A percentile compares a stretch with the other conserved stretches of the same genome.
Conservation (phyloP, 2,888 invertebrate species). For the Laothoe populi region DNA sequence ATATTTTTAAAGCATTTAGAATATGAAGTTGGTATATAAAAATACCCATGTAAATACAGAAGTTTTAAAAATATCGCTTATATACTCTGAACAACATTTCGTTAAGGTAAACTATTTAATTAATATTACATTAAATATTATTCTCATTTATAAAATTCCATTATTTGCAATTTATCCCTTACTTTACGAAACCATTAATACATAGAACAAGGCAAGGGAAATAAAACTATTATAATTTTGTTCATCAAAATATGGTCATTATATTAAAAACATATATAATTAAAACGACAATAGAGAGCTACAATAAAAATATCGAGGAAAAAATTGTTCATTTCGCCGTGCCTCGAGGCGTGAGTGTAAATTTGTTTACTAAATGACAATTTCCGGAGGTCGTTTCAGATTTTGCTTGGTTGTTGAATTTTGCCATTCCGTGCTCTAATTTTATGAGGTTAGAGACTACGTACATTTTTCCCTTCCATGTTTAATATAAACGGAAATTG, state of each 20-base stretch:
- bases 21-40: no score
- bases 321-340: constrained; percentile 14
- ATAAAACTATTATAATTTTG: no score
- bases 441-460: constrained; percentile 6
- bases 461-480: background rate
- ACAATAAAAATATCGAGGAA: constrained; percentile 5
- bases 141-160: no score
- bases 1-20: no score
- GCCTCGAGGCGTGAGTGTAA: constrained; percentile 17
- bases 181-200: no score
- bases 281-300: background rate
- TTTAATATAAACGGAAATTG: constrained; percentile 13
- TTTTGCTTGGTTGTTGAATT: constrained; percentile 22
- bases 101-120: no score
- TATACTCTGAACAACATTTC: no score
- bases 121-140: no score
- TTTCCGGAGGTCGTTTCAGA: constrained; percentile 21
- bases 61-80: no score
- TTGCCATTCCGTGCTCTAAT: constrained; percentile 15
- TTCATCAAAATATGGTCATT: background rate
- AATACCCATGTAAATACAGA: no score
- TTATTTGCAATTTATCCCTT: no score
- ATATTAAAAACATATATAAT: background rate
- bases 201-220: no score
- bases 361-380: constrained; percentile 24